Base-by-base conservation (phyloP, 2,797 vertebrate species). In the Eupleurogrammus muticus region DNA sequence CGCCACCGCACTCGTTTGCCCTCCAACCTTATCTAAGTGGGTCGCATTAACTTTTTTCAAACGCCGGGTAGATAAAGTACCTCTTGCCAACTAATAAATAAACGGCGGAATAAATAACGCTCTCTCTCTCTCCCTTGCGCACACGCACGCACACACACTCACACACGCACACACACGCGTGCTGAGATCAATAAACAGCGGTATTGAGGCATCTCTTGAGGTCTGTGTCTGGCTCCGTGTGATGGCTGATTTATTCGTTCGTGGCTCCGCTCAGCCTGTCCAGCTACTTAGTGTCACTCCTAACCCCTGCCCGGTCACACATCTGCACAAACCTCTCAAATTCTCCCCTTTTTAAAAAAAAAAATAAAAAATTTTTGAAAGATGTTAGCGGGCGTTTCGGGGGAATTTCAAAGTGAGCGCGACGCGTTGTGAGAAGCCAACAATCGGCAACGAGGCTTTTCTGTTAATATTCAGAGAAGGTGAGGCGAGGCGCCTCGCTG, bases 221-320 rank as follows among this genome's bases (percentile, higher is more conserved):
- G 89, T 92, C 84, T 91, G 77, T 84, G 88, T 90, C 87, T 88
- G 85, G 85, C 84, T 90, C 71, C 64, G 83, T 87, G 86, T 89
- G 88, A 90, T 87, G 87, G 77, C 85, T 92, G 90, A 91, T 90
- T 87, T 90, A 90, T 93, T 90, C 92, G 86, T 90, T 89, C 76
- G 90, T 19, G 73, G 79, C 83, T 85, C 66, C 65, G 52, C 83
- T 58, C 75, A 78, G 73, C 70, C 81, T 79, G 63, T 69, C 80
- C 83, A 79, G 81, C 74, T 86, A 79, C 87, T 87, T 88, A 89
- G 75, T 84, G 82, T 86, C 87, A 74, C 64, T 78, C 64, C 44
- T 60, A 62, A 52, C 36, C 73, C 54, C 68, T 20, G 74, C 79
- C 24, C 70, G 66, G 77, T 77, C 54, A 34, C 71, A 40, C 78